Evolutionary conservation across 2,113 vertebrate genomes (phyloP).

Genomic region (Rhipidura dahli): DNA sequence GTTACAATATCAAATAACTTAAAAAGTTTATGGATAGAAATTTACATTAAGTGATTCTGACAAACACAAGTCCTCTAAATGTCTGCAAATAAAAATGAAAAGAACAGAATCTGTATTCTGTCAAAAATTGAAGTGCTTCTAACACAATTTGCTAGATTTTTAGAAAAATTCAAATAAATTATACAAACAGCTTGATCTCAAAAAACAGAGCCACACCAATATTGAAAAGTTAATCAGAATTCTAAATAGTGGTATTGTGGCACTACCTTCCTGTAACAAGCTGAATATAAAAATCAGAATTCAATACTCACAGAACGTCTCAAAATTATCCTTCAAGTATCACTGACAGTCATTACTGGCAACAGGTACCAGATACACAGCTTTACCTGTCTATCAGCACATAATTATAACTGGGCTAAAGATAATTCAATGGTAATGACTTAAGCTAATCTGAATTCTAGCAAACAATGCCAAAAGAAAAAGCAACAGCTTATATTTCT

Average conservation of each 20-base stretch:
- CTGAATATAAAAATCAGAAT: not conserved
- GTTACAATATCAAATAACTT: not conserved
- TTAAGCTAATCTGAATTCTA: not conserved
- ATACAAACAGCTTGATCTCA: not conserved
- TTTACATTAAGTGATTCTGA: not conserved
- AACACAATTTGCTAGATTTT: not conserved
- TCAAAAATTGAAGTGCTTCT: not conserved
- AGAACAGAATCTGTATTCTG: not conserved
- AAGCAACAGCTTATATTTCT: not conserved
- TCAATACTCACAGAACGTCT: not conserved
- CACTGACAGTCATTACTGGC: not conserved
- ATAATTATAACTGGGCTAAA: not conserved
- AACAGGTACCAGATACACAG: not conserved
- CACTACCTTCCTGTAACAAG: not conserved
- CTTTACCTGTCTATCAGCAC: fast-evolving
- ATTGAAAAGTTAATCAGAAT: not conserved
- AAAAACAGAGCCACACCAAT: not conserved
- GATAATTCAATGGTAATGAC: not conserved
- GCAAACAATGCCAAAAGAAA: not conserved
- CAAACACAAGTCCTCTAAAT: not conserved
- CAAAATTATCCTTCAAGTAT: not conserved
- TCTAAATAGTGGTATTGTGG: not conserved
- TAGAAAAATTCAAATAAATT: not conserved
- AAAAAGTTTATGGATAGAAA: not conserved
- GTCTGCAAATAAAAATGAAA: not conserved